Evolutionary conservation across 2,888 invertebrate genomes (phyloP), one percentile per base, ranked within the genome.

Genomic region (Trachelus iudaicus): DNA sequence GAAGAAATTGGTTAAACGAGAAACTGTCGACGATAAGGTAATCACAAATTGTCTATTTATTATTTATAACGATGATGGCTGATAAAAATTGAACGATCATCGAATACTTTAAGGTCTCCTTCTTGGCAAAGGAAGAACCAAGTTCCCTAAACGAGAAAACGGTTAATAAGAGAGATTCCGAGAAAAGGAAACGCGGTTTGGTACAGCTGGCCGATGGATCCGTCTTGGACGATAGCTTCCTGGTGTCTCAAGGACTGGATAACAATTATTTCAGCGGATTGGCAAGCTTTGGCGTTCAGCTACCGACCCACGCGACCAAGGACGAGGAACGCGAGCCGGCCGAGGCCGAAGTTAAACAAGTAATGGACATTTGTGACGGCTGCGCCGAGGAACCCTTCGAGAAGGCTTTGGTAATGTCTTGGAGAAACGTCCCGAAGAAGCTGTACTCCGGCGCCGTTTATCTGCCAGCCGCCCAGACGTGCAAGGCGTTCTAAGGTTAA

Each of bases 321-420:
- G 93, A 93, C 75, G 95, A 96, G 80, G 96, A 96, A 86, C 93
- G 96, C 71, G 97, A 97, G 86, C 96, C 96, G 0, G 97, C 97
- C 0, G 96, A 97, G 89, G 96, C 95, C 40, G 97, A 97, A 90
- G 97, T 97, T 0, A 95, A 93, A 84, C 95, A 95, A 13, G 96
- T 97, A 0, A 95, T 96, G 95, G 93, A 95, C 83, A 92, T 96
- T 2, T 97, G 97, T 91, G 94, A 95, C 79, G 95, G 95, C 1
- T 97, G 97, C 85, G 93, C 95, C 33, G 91, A 93, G 0, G 97
- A 97, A 87, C 97, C 97, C 0, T 97, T 97, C 92, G 95, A 94
- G 82, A 96, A 96, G 85, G 97, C 96, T 11, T 92, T 96, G 33
- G 93, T 96, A 4, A 93, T 97, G 68, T 95, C 95, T 11, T 97